phyloP scores from a whole-genome alignment of 1,140 invertebrate species.

The Drosophila takahashii region DNA sequence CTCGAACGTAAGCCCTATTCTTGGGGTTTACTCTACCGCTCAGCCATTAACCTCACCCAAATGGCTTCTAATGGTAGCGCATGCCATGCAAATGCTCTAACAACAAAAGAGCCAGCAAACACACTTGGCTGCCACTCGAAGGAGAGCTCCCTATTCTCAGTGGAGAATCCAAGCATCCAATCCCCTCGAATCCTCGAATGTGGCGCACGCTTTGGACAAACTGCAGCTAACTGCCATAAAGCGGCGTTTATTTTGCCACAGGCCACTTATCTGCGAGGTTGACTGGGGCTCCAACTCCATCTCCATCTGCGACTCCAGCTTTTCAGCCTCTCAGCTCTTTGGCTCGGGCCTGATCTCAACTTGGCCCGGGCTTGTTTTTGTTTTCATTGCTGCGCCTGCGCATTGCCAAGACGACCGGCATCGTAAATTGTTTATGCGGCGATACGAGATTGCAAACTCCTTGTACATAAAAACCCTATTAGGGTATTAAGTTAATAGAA shows the following conservation, averaged over 20 bases:
- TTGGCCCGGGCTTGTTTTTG: slow-evolving; percentile 65
- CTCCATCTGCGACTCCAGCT: slow-evolving; percentile 25
- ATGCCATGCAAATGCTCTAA: slow-evolving; percentile 77
- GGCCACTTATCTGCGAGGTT: slow-evolving; percentile 80
- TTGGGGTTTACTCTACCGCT: slow-evolving; percentile 5
- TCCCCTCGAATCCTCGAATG: slow-evolving; percentile 27
- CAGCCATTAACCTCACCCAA: slow-evolving; percentile 67
- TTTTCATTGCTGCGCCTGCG: slow-evolving; percentile 72
- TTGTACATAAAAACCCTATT: not conserved
- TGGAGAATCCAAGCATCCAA: slow-evolving; percentile 23
- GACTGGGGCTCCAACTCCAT: slow-evolving; percentile 36
- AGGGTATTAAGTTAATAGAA: slow-evolving; percentile 2
- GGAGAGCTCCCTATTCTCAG: slow-evolving; percentile 57
- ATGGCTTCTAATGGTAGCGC: slow-evolving; percentile 80
- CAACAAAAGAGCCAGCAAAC: slow-evolving; percentile 51
- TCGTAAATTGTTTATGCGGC: slow-evolving; percentile 24
- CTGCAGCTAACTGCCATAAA: slow-evolving; percentile 81
- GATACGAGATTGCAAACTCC: not conserved
- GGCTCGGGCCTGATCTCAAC: slow-evolving; percentile 49
- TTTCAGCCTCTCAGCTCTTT: slow-evolving; percentile 23
- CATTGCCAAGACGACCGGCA: slow-evolving; percentile 20
- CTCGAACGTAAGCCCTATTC: slow-evolving; percentile 16
- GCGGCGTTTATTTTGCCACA: slow-evolving; percentile 82
- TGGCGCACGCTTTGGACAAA: slow-evolving; percentile 74
- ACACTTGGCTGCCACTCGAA: slow-evolving; percentile 65